These are phyloP conservation scores for Anaspis maculata DNA, from an alignment of 2,888 invertebrate genomes.

Conservation along the genomic window DNA sequence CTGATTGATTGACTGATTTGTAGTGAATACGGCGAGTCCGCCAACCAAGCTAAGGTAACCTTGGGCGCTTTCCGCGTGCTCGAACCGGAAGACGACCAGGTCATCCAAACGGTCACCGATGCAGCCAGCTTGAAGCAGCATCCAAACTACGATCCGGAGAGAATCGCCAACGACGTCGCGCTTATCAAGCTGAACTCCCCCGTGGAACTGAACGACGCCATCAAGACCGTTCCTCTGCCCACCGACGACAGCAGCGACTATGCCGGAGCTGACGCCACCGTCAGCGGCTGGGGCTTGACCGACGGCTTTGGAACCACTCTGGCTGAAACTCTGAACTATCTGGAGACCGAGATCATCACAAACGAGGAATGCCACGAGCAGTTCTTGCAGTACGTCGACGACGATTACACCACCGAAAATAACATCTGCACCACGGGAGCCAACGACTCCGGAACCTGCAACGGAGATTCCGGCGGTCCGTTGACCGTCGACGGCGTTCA, in stretches of 20 bases:
- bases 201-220: conserved; percentile 23
- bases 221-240: conserved; percentile 30
- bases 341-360: conserved; percentile 13
- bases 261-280: conserved; percentile 9
- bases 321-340: conserved; percentile 11
- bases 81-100: conserved; percentile 5
- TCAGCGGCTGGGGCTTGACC: conserved; percentile 20
- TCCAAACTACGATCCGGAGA: conserved; percentile 17
- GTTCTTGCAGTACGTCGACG: conserved; percentile 5
- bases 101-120: not conserved
- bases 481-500: conserved; percentile 11
- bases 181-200: conserved; percentile 22
- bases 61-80: conserved; percentile 9
- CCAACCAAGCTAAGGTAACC: conserved; percentile 5
- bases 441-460: conserved; percentile 11
- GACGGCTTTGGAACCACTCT: conserved; percentile 6
- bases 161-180: conserved; percentile 28
- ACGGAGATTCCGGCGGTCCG: conserved; percentile 19
- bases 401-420: conserved; percentile 6
- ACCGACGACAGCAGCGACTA: conserved; percentile 4
- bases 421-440: conserved; percentile 13
- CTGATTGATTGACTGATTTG: no score
- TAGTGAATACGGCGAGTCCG: no score
- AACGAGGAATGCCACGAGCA: conserved; percentile 9
- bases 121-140: no score